phyloP scores from a whole-genome alignment of 1,140 invertebrate species.

The Rhopalosiphum maidis region DNA sequence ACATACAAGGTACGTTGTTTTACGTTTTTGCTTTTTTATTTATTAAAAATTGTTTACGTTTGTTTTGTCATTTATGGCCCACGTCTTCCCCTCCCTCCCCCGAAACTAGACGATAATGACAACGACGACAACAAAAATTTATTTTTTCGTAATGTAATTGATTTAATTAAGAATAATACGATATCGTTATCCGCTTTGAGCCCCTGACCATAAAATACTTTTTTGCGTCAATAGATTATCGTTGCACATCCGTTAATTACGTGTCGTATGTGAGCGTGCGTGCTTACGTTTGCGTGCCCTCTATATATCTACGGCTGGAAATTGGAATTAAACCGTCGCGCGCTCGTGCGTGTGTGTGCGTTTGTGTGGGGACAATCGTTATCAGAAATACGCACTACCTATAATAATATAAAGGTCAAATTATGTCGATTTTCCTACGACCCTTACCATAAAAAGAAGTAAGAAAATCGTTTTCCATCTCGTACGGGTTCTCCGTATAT shows the following conservation, averaged over 20 bases:
- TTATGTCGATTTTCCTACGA: slow-evolving; percentile 1
- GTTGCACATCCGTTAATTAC: neutral
- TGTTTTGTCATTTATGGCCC: neutral
- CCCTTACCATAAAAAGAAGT: neutral
- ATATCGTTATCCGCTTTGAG: neutral
- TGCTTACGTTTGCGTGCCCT: neutral
- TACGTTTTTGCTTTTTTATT: neutral
- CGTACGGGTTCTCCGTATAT: neutral
- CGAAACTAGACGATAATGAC: neutral
- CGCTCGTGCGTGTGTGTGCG: neutral
- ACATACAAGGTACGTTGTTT: slow-evolving; percentile 21
- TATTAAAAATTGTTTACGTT: neutral
- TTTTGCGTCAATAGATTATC: neutral
- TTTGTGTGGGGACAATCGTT: slow-evolving; percentile 6
- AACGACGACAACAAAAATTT: neutral
- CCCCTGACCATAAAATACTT: neutral
- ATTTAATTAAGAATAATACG: neutral
- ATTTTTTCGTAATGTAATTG: neutral
- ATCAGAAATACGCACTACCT: slow-evolving; percentile 18
- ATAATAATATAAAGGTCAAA: slow-evolving; percentile 41
- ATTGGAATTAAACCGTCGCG: neutral
- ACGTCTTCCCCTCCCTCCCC: neutral
- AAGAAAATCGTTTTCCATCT: neutral
- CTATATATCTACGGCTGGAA: neutral
- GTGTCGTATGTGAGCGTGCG: neutral